These are phyloP conservation scores for Panagrolaimus sp. DNA, from an alignment of 1,140 invertebrate species.

Conservation along the genomic window DNA sequence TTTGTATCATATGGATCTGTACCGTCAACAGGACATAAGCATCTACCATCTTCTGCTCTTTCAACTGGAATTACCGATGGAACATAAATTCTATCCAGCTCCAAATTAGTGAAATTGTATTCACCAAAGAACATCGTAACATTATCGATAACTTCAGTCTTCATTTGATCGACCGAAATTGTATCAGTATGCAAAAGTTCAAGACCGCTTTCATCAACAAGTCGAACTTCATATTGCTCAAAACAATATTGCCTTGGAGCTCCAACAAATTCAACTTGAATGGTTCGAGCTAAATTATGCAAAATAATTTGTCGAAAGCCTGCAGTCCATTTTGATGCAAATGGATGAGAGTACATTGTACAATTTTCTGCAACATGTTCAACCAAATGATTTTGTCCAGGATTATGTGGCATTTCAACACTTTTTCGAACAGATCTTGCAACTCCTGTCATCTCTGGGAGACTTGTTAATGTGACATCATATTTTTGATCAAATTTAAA, in stretches of 20 bases:
- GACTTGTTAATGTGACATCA: slow-evolving; percentile 37
- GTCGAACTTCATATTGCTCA: slow-evolving; percentile 56
- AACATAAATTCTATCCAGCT: slow-evolving; percentile 49
- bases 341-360: slow-evolving; percentile 46
- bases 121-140: slow-evolving; percentile 46
- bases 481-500: slow-evolving; percentile 50
- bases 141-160: slow-evolving; percentile 42
- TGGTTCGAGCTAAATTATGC: slow-evolving; percentile 38
- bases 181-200: slow-evolving; percentile 41
- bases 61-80: slow-evolving; percentile 58
- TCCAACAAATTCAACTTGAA: slow-evolving; percentile 54
- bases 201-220: slow-evolving; percentile 49
- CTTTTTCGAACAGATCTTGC: slow-evolving; percentile 22
- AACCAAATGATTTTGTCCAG: slow-evolving; percentile 14
- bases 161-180: slow-evolving; percentile 41
- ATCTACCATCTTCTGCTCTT: slow-evolving; percentile 50
- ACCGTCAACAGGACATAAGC: slow-evolving; percentile 51
- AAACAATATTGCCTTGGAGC: slow-evolving; percentile 58
- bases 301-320: slow-evolving; percentile 53
- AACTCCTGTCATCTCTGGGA: slow-evolving; percentile 28
- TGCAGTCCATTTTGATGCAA: slow-evolving; percentile 56
- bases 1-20: slow-evolving; percentile 47
- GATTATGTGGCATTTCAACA: slow-evolving; percentile 47
- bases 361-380: slow-evolving; percentile 37
- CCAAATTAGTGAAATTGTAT: slow-evolving; percentile 55